A percentile compares a stretch with the other conserved stretches of the same genome.
These are phyloP conservation scores for Cariama cristata DNA, from an alignment of 2,113 vertebrate genomes.

Conservation along the genomic window DNA sequence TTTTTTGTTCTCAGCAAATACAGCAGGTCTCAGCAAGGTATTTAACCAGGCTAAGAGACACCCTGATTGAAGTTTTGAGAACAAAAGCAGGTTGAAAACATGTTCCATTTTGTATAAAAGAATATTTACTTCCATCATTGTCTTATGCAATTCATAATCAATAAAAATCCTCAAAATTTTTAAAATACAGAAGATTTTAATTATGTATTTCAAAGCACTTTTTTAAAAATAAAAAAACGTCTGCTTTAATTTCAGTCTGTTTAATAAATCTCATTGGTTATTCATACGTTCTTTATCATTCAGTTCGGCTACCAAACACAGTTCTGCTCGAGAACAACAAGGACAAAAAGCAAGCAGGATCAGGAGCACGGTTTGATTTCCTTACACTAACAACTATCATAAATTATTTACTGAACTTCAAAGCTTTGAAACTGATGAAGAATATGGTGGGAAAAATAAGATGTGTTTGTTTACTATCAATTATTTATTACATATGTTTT, in stretches of 20 bases:
- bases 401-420: conserved; percentile 80
- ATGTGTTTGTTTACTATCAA: conserved; percentile 80
- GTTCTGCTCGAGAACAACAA: conserved; percentile 64
- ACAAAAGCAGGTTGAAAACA: conserved; percentile 51
- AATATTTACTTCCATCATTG: neutral
- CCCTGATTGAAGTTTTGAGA: conserved; percentile 16
- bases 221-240: neutral
- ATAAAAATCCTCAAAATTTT: neutral
- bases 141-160: neutral
- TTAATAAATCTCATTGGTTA: neutral
- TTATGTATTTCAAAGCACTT: neutral
- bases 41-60: conserved; percentile 56
- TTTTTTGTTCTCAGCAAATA: conserved; percentile 6
- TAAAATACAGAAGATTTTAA: neutral
- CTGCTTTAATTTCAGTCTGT: neutral
- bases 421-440: conserved; percentile 75
- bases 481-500: conserved; percentile 77
- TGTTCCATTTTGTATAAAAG: conserved; percentile 9
- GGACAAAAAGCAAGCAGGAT: conserved; percentile 70
- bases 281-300: neutral
- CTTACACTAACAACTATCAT: conserved; percentile 74
- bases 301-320: conserved; percentile 42
- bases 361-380: conserved; percentile 72
- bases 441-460: conserved; percentile 67
- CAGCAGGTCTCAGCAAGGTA: conserved; percentile 7